Evolutionary conservation across 2,113 vertebrate species (phyloP).

Genomic region (Dicentrarchus labrax): DNA sequence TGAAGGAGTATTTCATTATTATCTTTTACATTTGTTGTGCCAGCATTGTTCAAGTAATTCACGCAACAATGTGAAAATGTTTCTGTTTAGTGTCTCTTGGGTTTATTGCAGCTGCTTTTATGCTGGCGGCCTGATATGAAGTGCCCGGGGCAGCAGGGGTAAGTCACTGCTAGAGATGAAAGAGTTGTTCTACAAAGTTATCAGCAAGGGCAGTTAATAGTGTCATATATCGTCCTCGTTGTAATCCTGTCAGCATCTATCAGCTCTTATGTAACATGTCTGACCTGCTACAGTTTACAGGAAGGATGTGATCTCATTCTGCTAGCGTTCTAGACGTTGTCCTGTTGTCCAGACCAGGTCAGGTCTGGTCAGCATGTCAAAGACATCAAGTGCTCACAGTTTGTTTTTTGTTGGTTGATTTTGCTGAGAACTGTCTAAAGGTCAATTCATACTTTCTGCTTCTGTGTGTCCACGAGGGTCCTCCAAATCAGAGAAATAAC

Average conservation of each 20-base stretch:
- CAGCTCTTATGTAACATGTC: slow-evolving; percentile 48
- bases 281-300: slow-evolving; percentile 1
- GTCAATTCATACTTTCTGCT: no score
- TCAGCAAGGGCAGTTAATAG: slow-evolving; percentile 38
- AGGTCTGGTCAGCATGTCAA: slow-evolving; percentile 26
- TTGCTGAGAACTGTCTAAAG: neutral
- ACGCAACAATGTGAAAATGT: slow-evolving; percentile 5
- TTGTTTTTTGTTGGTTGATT: slow-evolving; percentile 10
- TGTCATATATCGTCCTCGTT: slow-evolving; percentile 16
- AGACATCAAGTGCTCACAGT: neutral
- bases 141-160: neutral
- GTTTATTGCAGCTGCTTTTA: slow-evolving; percentile 26
- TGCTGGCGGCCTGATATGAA: slow-evolving; percentile 13
- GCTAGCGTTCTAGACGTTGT: neutral
- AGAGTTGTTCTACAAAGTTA: slow-evolving; percentile 37
- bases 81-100: slow-evolving; percentile 6
- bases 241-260: slow-evolving; percentile 49
- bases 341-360: neutral
- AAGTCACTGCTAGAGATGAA: neutral
- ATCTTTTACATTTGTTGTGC: slow-evolving; percentile 37
- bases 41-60: slow-evolving; percentile 29
- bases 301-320: slow-evolving; percentile 19
- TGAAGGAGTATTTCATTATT: slow-evolving; percentile 36
- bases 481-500: no score
- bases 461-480: no score